Conservation (phyloP, 1,140 invertebrate species). For the Drosophila sulfurigaster region DNA sequence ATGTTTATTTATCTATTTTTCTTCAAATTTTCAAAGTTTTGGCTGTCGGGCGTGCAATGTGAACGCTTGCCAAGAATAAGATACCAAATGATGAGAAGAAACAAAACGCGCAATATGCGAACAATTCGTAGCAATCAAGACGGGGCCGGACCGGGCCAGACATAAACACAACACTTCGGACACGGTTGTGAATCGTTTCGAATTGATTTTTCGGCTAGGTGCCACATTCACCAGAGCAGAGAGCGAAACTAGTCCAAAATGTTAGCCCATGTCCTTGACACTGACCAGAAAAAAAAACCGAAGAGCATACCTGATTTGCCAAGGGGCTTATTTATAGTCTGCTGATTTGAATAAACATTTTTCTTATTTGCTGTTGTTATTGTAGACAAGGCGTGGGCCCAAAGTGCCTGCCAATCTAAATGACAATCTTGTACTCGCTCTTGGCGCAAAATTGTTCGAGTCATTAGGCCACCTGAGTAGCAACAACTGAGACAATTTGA, state of each 20-base stretch:
- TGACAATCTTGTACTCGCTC: constrained; percentile 53
- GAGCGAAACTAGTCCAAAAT: constrained; percentile 46
- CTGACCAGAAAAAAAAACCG: constrained; percentile 54
- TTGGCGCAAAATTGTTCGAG: constrained; percentile 54
- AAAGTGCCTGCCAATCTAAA: constrained; percentile 36
- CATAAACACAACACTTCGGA: constrained; percentile 49
- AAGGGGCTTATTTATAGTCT: constrained; percentile 35
- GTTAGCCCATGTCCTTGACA: constrained; percentile 69
- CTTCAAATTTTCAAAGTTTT: constrained; percentile 55
- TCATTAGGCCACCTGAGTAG: constrained; percentile 61
- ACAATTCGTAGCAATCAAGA: constrained; percentile 52
- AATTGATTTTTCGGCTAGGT: constrained; percentile 17
- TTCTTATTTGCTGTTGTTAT: background rate
- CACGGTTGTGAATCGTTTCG: background rate
- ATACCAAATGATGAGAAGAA: constrained; percentile 23
- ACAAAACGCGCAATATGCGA: constrained; percentile 64
- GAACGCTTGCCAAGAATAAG: constrained; percentile 69
- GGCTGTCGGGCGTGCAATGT: constrained; percentile 16
- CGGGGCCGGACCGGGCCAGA: constrained; percentile 33
- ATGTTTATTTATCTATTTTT: constrained; percentile 81
- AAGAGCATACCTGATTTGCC: constrained; percentile 30
- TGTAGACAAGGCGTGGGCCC: constrained; percentile 25
- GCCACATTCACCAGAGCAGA: background rate
- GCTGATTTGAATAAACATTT: constrained; percentile 36
- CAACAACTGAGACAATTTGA: constrained; percentile 13